phyloP scores from a whole-genome alignment of 2,113 vertebrate species.

The Capreolus pygargus region DNA sequence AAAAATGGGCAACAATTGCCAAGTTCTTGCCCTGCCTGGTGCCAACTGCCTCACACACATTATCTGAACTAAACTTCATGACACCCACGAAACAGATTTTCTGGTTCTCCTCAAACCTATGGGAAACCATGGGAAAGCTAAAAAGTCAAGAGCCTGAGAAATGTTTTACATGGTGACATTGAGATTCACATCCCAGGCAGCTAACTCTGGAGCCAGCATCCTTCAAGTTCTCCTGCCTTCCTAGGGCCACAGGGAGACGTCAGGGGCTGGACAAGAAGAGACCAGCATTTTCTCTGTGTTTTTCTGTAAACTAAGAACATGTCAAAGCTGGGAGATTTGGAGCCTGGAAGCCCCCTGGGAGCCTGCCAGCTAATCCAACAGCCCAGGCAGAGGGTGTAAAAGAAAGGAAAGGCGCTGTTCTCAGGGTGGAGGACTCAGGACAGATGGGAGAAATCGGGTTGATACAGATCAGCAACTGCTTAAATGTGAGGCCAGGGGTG shows the following conservation, averaged over 20 bases:
- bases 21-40: neutral
- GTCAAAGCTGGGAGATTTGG: neutral
- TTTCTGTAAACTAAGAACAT: neutral
- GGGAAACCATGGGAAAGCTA: neutral
- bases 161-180: neutral
- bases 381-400: neutral
- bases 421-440: neutral
- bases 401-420: fast-evolving
- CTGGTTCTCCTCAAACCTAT: neutral
- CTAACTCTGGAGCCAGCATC: too few species aligned
- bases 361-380: neutral
- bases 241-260: neutral
- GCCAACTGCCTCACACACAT: neutral
- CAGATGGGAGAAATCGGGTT: too few species aligned
- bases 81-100: neutral
- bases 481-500: neutral
- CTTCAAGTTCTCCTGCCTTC: neutral
- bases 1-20: neutral
- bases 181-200: neutral
- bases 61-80: too few species aligned
- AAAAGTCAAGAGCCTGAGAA: neutral
- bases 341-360: neutral
- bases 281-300: neutral
- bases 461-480: neutral
- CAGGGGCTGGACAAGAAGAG: neutral